A percentile compares a stretch with the other conserved stretches of the same genome.
Evolutionary conservation across 2,113 vertebrate genomes (phyloP).

Genomic region (Probosciger aterrimus): DNA sequence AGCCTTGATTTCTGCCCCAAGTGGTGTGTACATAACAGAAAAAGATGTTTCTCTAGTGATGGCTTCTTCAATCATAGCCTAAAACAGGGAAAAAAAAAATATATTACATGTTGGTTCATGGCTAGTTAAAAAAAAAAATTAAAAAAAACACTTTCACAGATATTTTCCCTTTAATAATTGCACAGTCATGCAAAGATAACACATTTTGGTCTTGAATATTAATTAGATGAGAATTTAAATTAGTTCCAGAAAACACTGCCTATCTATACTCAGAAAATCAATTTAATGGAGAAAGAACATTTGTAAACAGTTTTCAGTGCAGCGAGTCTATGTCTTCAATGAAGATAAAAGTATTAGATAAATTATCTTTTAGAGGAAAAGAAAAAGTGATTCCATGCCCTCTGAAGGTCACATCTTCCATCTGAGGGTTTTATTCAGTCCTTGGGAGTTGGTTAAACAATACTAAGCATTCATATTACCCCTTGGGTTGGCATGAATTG

Average conservation of each 20-base stretch:
- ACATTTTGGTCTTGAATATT: conserved; percentile 76
- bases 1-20: conserved; percentile 53
- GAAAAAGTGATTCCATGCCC: conserved; percentile 51
- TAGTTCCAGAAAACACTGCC: conserved; percentile 73
- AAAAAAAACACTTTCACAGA: conserved; percentile 60
- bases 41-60: conserved; percentile 66
- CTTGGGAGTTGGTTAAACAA: conserved; percentile 46
- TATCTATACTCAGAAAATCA: conserved; percentile 73
- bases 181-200: conserved; percentile 75
- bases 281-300: conserved; percentile 72
- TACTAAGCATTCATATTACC: conserved; percentile 27
- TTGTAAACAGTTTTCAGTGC: conserved; percentile 69
- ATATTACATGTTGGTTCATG: background rate
- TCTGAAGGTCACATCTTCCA: conserved; percentile 65
- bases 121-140: conserved; percentile 16
- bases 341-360: conserved; percentile 52
- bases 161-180: conserved; percentile 71
- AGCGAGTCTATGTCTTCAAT: conserved; percentile 32
- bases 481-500: conserved; percentile 35
- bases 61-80: conserved; percentile 77
- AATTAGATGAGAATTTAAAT: conserved; percentile 76
- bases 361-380: conserved; percentile 62
- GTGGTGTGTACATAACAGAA: conserved; percentile 73
- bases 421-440: conserved; percentile 55
- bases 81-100: conserved; percentile 6